These are phyloP conservation scores for Trichechus manatus DNA, from an alignment of 2,113 vertebrate species.

Conservation along the genomic window DNA sequence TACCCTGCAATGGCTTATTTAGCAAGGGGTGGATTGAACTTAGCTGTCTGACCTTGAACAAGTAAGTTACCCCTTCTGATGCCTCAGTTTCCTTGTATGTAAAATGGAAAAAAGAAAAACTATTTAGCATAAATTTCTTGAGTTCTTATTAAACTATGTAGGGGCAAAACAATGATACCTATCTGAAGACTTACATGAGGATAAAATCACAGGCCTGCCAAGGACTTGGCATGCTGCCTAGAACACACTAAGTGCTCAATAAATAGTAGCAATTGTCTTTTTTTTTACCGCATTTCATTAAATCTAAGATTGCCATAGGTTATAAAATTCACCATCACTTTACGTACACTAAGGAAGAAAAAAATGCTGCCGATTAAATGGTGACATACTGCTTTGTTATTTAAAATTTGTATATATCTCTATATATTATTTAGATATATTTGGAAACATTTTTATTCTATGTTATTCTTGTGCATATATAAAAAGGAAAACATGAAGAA, in stretches of 20 bases:
- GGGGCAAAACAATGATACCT: not conserved
- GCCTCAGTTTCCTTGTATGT: not conserved
- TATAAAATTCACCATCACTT: not conserved
- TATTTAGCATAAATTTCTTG: not conserved
- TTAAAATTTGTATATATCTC: not conserved
- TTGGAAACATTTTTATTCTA: not conserved
- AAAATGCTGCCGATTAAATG: not conserved
- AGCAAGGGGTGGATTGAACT: not conserved
- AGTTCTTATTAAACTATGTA: not conserved
- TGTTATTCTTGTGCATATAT: not conserved
- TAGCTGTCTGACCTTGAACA: accelerated
- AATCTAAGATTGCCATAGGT: not conserved
- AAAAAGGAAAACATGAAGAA: not conserved
- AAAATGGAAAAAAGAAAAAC: not conserved
- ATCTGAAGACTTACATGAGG: not conserved
- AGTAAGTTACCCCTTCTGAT: not conserved
- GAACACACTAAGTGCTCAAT: not conserved
- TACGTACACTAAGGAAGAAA: not conserved
- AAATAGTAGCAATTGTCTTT: not conserved
- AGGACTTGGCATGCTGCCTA: not conserved
- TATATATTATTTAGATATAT: not conserved
- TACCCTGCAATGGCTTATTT: not conserved
- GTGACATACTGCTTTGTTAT: not conserved
- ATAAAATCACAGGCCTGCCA: not conserved
- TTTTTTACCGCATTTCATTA: not conserved